Percentiles rank a stretch among this genome's conserved stretches.
Conservation (phyloP, 2,797 vertebrate species). For the Chromobotia macracanthus region DNA sequence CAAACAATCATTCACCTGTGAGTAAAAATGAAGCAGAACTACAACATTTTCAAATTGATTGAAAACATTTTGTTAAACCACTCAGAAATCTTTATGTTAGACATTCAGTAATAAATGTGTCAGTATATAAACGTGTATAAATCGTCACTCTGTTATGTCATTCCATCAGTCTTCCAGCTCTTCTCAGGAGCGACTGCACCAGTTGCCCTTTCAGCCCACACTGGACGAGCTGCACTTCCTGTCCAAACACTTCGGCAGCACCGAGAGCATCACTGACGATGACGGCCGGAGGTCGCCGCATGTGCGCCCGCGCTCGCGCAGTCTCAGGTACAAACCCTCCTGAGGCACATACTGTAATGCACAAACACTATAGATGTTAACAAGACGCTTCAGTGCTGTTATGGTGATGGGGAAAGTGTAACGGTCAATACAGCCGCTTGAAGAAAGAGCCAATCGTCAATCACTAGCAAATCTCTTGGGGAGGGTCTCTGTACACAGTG, state of each 20-base stretch:
- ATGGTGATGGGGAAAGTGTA: too few relatives aligned
- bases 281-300: constrained; percentile 87
- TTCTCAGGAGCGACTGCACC: constrained; percentile 92
- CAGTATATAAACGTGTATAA: background rate
- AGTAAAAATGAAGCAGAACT: too few relatives aligned
- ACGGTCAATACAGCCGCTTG: too few relatives aligned
- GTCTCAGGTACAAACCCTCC: constrained; percentile 81
- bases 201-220: constrained; percentile 92
- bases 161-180: constrained; percentile 78
- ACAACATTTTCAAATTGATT: too few relatives aligned
- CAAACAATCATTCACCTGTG: too few relatives aligned
- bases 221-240: constrained; percentile 93
- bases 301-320: constrained; percentile 88
- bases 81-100: too few relatives aligned
- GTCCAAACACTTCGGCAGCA: constrained; percentile 94
- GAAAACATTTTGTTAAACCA: too few relatives aligned
- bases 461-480: too few relatives aligned
- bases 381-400: background rate
- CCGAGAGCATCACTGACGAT: constrained; percentile 91
- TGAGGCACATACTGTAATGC: background rate
- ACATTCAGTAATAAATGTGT: too few relatives aligned
- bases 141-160: background rate
- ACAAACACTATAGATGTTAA: background rate
- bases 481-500: too few relatives aligned
- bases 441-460: too few relatives aligned